Evolutionary conservation across 2,888 invertebrate species (phyloP), one percentile per base, ranked within the genome.

Genomic region (Cerceris ruficornis): DNA sequence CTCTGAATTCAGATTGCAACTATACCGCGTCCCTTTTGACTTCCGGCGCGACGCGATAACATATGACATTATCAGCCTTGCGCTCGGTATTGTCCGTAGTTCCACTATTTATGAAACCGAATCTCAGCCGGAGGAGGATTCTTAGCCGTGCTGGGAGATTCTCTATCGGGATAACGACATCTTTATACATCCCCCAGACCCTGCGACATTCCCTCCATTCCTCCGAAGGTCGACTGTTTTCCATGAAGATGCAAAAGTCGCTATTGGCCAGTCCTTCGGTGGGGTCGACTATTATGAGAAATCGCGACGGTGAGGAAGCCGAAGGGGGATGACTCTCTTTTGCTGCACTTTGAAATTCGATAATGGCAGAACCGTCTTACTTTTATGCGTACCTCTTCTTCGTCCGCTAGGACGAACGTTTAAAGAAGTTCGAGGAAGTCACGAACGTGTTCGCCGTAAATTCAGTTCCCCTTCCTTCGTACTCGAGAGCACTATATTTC

Each of bases 1-100:
- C 71, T 60, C 83, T 78, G 78, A 83, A 81, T 83, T 76, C 83
- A 83, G 83, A 83, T 83, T 76, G 78, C 76, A 46, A 64, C 77
- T 78, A 42, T 75, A 76, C 54, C 59, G 54, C 59, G 54, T 52
- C 69, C 77, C 77, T 73, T 77, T 70, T 57, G 74, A 81, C 76
- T 81, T 83, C 72, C 74, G 69, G 46, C 58, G 57, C 62, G 28
- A 6, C 60, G 59, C 49, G 74, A 74, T 80, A 77, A 73, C 81
- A 72, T 69, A 69, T 50, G 69, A 73, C 73, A 69, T 69, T 79
- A 79, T 79, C 79, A 67, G 72, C 66, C 49, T 72, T 69, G 55
- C 69, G 71, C 68, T 9, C 42, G 15, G 60, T 54, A 79, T 79
- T 79, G 79, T 79, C 66, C 76, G 72, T 73, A 39, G 58, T 73